Conservation (phyloP, 2,888 invertebrate species). For the Cerastis rubricosa region DNA sequence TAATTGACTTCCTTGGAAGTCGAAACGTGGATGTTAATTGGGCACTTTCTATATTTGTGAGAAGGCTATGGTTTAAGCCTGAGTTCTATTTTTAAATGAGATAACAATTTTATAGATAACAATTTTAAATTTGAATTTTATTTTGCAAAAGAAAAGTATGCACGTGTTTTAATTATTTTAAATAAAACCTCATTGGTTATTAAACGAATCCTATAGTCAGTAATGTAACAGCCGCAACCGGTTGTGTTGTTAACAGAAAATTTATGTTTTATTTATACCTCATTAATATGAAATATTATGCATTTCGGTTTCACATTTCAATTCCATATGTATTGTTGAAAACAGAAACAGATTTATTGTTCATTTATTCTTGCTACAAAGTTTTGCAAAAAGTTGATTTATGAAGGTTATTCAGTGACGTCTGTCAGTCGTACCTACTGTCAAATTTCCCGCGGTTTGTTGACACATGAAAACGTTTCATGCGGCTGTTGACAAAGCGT, state of each 20-base stretch:
- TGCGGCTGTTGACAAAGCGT: conserved; percentile 64
- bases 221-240: not conserved
- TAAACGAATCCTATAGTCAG: not conserved
- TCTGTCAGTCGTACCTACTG: conserved; percentile 37
- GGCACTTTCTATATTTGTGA: conserved; percentile 56
- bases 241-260: not conserved
- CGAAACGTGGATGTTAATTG: conserved; percentile 55
- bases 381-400: conserved; percentile 33
- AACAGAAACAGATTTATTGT: conserved; percentile 47
- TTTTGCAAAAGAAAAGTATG: not conserved
- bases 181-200: conserved; percentile 18
- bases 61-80: conserved; percentile 25
- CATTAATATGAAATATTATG: conserved; percentile 37
- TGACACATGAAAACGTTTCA: conserved; percentile 65
- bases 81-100: conserved; percentile 27
- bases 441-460: conserved; percentile 42
- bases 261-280: conserved; percentile 11
- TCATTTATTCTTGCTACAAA: conserved; percentile 27
- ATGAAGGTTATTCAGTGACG: conserved; percentile 11
- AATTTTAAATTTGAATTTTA: no score
- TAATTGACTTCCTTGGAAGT: conserved; percentile 64
- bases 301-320: conserved; percentile 28
- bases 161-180: not conserved
- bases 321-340: conserved; percentile 43
- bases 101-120: not conserved